These are phyloP conservation scores for Phylloscopus collybita DNA, from an alignment of 2,797 vertebrate species.

Conservation along the genomic window DNA sequence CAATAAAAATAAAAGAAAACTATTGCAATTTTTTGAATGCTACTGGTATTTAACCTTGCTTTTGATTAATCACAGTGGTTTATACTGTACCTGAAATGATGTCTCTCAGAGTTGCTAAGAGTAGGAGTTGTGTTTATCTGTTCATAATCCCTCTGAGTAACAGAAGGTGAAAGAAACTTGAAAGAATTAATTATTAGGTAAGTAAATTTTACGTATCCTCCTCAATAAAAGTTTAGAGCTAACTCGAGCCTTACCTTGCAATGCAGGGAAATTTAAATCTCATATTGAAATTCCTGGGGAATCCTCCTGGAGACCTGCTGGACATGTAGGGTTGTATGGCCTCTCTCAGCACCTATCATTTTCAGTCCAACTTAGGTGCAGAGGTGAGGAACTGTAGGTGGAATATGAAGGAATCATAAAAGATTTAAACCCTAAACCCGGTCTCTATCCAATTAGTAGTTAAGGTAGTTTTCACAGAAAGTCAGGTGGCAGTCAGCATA, in stretches of 20 bases:
- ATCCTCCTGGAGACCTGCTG: not conserved
- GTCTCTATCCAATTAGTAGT: not conserved
- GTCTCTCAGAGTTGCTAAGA: not conserved
- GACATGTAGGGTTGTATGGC: not conserved
- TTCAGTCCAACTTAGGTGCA: not conserved
- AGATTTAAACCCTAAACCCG: not conserved
- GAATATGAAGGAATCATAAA: not conserved
- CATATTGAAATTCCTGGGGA: not conserved
- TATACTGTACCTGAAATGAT: not conserved
- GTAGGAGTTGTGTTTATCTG: not conserved
- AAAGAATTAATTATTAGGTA: not conserved
- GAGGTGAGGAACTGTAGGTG: not conserved
- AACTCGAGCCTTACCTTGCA: not conserved
- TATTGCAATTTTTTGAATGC: not conserved
- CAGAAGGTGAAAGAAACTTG: not conserved
- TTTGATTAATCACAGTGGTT: not conserved
- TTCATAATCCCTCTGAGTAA: not conserved
- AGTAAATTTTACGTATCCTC: not conserved
- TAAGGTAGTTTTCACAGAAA: not conserved
- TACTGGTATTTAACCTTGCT: not conserved
- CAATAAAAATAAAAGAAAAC: not conserved
- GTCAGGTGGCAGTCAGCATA: not conserved
- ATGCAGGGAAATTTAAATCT: not conserved
- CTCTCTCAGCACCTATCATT: not conserved
- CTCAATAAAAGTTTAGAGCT: not conserved